Evolutionary conservation across 2,888 invertebrate genomes (phyloP), one percentile per base, ranked within the genome.

Genomic region (Pheosia gnoma): DNA sequence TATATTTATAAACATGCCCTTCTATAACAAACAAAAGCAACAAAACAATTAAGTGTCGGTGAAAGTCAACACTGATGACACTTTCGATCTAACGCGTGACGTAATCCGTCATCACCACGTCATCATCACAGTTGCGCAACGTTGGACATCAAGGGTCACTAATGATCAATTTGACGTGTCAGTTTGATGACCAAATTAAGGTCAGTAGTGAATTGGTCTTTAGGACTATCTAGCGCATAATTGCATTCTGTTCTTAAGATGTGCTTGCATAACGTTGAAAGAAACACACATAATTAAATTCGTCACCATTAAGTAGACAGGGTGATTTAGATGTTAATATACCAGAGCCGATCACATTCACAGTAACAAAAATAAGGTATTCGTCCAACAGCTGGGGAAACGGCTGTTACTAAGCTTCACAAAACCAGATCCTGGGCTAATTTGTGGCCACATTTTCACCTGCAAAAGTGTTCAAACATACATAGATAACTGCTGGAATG

Each of bases 61-160:
- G 84, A 83, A 83, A 83, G 83, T 82, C 62, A 58, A 64, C 67
- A 64, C 67, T 67, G 75, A 81, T 81, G 79, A 74, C 76, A 82
- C 83, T 84, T 82, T 84, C 82, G 72, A 79, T 77, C 76, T 72
- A 78, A 77, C 68, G 66, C 56, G 60, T 83, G 75, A 80, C 71
- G 78, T 75, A 82, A 84, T 71, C 51, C 51, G 57, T 59, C 66
- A 72, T 71, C 74, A 75, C 74, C 72, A 67, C 67, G 65, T 70
- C 66, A 77, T 74, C 70, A 74, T 60, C 59, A 56, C 41, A 56
- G 66, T 82, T 81, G 74, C 73, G 73, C 68, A 76, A 80, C 67
- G 11, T 11, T 61, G 62, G 70, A 65, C 67, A 70, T 67, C 70
- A 65, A 36, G 37, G 49, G 57, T 52, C 37, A 5, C 37, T 25